Evolutionary conservation across 2,888 invertebrate genomes (phyloP), one percentile per base, ranked within the genome.

Genomic region (Pyrrhia umbra): DNA sequence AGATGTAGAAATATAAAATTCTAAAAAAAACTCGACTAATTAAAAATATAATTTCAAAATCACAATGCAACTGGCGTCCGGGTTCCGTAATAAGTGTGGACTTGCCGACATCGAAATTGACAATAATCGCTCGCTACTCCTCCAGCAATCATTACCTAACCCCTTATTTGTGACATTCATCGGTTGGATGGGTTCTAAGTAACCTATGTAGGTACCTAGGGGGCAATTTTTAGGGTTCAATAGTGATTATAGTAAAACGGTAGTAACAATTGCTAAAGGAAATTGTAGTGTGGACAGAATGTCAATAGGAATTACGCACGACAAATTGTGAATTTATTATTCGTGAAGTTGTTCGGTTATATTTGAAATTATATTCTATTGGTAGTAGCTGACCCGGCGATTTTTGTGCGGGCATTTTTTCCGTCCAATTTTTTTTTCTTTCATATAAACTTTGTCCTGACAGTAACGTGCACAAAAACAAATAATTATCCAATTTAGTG

Each of bases 151-250:
- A 81, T 86, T 88, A 87, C 51, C 5, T 20, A 51, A 77, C 80
- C 83, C 84, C 77, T 75, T 85, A 82, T 88, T 90, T 88, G 83
- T 71, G 71, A 77, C 82, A 84, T 87, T 88, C 83, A 61, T 75
- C 88, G 90, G 82, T 82, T 78, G 81, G 87, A 74, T 89, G 88
- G 73, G 61, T 75, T 64, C 85, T 87, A 86, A 87, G 79, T 85
- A 80, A 73, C 71, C 69, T 77, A 81, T 60, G 51, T n/a, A n/a
- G n/a, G n/a, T 69, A 68, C 49, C 59, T 62, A 72, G 64, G 78
- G 78, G 75, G 68, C 51, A 67, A 30, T 59, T 67, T 75, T 81
- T 76, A 72, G 70, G 60, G 70, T 70, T 68, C 67, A 68, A 25
- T 43, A 6, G 15, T 68, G 37, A 46, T 57, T 40, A 42, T 6